A percentile compares a stretch with the other conserved stretches of the same genome.
Conservation (phyloP, 2,888 invertebrate genomes). For the Troilus luridus region DNA sequence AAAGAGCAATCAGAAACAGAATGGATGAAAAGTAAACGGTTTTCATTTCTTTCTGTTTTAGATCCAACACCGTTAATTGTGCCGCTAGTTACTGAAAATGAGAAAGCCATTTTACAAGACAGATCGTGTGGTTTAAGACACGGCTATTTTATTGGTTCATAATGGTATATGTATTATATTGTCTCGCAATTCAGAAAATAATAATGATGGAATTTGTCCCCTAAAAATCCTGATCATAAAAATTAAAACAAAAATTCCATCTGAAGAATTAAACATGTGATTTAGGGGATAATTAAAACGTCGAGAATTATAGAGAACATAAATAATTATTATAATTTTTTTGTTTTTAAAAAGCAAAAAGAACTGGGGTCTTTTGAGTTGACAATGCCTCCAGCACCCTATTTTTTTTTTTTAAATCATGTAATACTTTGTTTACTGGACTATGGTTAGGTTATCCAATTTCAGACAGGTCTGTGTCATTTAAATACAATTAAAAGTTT, state of each 20-base stretch:
- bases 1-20: constrained; percentile 16
- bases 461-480: too few species aligned
- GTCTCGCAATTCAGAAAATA: not conserved
- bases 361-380: too few species aligned
- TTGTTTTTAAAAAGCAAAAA: too few species aligned
- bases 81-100: constrained; percentile 20
- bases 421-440: too few species aligned
- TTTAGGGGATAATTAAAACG: not conserved
- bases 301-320: too few species aligned
- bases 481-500: too few species aligned
- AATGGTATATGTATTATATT: not conserved
- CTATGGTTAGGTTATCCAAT: too few species aligned
- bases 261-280: not conserved
- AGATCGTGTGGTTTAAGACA: not conserved
- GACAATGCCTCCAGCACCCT: too few species aligned
- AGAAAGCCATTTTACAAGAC: not conserved
- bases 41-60: not conserved
- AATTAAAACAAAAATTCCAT: not conserved
- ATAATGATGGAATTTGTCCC: not conserved
- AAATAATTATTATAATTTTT: too few species aligned
- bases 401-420: too few species aligned
- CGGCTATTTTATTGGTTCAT: not conserved
- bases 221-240: not conserved
- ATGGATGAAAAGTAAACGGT: constrained; percentile 30
- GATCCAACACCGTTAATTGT: not conserved